Conservation (phyloP, 2,113 vertebrate species). For the Trichechus manatus region DNA sequence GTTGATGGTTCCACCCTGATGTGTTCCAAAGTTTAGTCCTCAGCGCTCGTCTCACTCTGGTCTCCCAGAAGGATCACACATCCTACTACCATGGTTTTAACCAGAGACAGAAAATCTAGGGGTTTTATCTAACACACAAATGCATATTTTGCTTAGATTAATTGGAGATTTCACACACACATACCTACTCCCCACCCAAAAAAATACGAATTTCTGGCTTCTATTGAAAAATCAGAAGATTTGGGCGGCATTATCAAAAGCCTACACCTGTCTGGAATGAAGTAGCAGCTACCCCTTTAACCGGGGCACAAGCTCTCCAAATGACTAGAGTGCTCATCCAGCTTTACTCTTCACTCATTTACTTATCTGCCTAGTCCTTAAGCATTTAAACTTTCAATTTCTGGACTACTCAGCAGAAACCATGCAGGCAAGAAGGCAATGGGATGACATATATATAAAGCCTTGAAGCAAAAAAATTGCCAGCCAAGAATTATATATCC, state of each 20-base stretch:
- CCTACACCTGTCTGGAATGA: neutral
- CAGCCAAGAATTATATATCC: too few species aligned
- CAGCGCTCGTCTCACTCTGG: neutral
- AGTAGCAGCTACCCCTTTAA: neutral
- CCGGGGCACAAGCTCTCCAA: neutral
- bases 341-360: neutral
- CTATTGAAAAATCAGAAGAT: neutral
- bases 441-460: too few species aligned
- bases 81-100: neutral
- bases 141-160: neutral
- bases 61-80: neutral
- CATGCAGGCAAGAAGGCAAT: too few species aligned
- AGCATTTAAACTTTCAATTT: neutral
- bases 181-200: neutral
- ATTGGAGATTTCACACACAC: slow-evolving; percentile 5
- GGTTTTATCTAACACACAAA: neutral
- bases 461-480: too few species aligned
- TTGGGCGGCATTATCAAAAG: slow-evolving; percentile 17
- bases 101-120: neutral
- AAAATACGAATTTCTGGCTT: slow-evolving; percentile 14
- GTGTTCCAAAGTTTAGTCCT: neutral
- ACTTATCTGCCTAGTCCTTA: neutral
- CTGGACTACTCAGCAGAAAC: neutral
- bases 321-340: neutral
- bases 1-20: neutral